Evolutionary conservation across 2,113 vertebrate genomes (phyloP).

Genomic region (Sylvietta virens): DNA sequence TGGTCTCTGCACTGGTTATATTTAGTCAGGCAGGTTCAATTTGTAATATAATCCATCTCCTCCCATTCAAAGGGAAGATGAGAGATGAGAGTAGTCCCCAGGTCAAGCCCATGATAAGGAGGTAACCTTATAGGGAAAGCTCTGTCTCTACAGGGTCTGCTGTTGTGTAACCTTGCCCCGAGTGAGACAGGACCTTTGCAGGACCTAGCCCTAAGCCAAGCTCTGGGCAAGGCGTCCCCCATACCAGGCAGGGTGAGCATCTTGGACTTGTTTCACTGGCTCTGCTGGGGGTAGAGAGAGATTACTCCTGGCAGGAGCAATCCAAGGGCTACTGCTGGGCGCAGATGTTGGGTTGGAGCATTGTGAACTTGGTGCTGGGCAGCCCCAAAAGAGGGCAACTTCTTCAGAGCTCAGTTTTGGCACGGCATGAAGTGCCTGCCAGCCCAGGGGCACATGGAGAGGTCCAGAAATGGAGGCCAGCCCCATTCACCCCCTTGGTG

Average conservation of each 20-base stretch:
- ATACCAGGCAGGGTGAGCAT: neutral
- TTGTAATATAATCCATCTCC: neutral
- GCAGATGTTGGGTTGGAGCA: neutral
- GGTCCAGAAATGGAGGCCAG: neutral
- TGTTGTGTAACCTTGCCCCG: neutral
- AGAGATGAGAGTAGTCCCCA: neutral
- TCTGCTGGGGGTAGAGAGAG: neutral
- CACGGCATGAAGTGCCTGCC: neutral
- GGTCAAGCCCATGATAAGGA: neutral
- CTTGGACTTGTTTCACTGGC: neutral
- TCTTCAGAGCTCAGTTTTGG: neutral
- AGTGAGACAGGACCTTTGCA: neutral
- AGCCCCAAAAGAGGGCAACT: neutral
- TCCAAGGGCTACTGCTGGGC: neutral
- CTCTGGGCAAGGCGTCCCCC: rapidly evolving
- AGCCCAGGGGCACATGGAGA: neutral
- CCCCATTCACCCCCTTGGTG: neutral
- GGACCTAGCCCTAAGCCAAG: neutral
- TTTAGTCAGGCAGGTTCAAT: neutral
- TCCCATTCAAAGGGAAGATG: neutral
- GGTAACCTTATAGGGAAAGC: neutral
- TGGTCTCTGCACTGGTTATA: neutral
- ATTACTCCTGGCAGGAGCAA: neutral
- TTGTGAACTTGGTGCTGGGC: neutral
- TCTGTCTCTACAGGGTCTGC: neutral